Evolutionary conservation across 2,113 vertebrate species (phyloP), one percentile per base, ranked within the genome.

Genomic region (Strix uralensis): DNA sequence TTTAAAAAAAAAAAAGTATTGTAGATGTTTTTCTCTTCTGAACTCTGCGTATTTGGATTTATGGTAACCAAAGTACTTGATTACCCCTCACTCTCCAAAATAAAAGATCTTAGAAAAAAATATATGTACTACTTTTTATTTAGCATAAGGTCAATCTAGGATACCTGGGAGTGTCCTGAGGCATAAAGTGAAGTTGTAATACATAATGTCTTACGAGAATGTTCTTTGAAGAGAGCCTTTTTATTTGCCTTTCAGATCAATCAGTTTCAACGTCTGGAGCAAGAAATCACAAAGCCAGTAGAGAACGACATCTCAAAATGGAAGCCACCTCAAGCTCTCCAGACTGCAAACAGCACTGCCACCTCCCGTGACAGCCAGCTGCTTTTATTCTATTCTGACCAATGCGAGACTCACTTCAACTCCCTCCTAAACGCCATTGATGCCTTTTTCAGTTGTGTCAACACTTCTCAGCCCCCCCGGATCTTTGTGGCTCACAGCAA

Each of bases 401-500:
- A 99, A 75, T 99, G 99, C 0, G 98, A 99, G 97, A 99, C 99
- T 75, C 99, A 99, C 94, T 99, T 99, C 73, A 98, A 98, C 71
- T 99, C 99, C 27, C 98, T 99, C 14, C 98, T 99, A 4, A 99
- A 99, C 0, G 99, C 99, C 92, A 99, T 99, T 0, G 99, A 99
- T 0, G 99, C 99, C 4, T 99, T 99, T 72, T 99, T 99, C 89
- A 96, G 97, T 80, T 99, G 99, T 4, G 98, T 99, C 84, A 98
- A 98, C 9, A 96, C 98, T 1, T 98, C 99, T 0, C 99, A 99
- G 95, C 99, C 99, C 2, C 99, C 99, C 0, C 98, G 99, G 32
- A 99, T 99, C 98, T 99, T 99, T 0, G 99, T 99, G 38, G 99
- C 99, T 0, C 99, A 99, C 97, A 99, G 99, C 98, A 99, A 99